Evolutionary conservation across 2,888 invertebrate species (phyloP), one percentile per base, ranked within the genome.

Genomic region (Ophioninae sp.): DNA sequence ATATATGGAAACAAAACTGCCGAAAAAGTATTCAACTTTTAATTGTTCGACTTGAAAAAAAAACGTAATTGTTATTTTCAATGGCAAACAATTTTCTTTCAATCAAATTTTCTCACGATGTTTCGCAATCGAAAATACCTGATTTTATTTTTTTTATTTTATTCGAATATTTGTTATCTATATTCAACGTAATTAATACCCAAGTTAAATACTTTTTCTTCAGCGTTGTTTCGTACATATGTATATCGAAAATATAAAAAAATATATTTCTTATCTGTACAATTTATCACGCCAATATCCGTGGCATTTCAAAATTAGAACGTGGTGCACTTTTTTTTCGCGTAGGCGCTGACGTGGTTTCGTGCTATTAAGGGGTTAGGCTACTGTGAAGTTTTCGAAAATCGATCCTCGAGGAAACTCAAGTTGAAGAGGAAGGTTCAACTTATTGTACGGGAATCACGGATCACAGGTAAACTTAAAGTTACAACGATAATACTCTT

Each of bases 241-340:
- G 23, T 58, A 30, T 6, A 20, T 71, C 58, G 56, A 56, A 58
- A 71, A 71, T 30, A 71, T 56, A 58, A 58, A 71, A 71, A 71
- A 63, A 63, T 44, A 51, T n/a, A 61, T 37, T 37, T 64, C 23
- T 68, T 44, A 23, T 51, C 23, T 44, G 44, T 68, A 51, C 68
- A 68, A 68, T 17, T 3, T 68, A 17, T 68, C 17, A 51, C 23
- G 17, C 23, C 51, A 23, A 68, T 51, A 68, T n/a, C 22, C 23
- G 6, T 68, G 22, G 30, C 56, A 37, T 30, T 30, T 58, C 7
- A 30, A 69, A 69, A 69, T 69, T 37, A 56, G 30, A 58, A n/a
- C n/a, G 3, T 51, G 30, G 17, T 10, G 37, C 30, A n/a, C 6
- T 22, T 69, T 56, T 69, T n/a, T n/a, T 58, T 69, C 37, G 37